Evolutionary conservation across 2,797 vertebrate genomes (phyloP), one percentile per base, ranked within the genome.

Genomic region (Sebastiscus tertius): DNA sequence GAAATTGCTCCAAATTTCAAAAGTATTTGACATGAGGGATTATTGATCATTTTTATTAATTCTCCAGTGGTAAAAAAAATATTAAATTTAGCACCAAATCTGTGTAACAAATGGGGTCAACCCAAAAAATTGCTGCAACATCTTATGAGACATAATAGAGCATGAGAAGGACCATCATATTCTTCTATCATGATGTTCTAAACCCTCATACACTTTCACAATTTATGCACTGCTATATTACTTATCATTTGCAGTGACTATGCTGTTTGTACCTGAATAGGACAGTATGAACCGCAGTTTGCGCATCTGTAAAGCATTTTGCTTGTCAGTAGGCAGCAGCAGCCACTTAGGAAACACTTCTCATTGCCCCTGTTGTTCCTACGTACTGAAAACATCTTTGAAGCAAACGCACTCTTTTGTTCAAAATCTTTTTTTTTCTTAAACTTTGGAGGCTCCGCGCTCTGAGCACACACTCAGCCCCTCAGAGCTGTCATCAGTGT

Each of bases 401-500:
- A 79, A 77, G 54, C 46, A 27, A 27, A 27, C 3, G 0, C 16
- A 31, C 68, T 69, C 36, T 71, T 84, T 79, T 60, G 33, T 72
- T 84, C n/a, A 55, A 65, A 31, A 16, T 70, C 20, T 65, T 72
- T 27, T 72, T 33, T 61, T 79, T 55, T 74, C 4, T 29, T 42
- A 18, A 26, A 74, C 58, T 67, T 80, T 34, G 20, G 46, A 72
- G 58, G 58, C 66, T 63, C 6, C 2, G 62, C 24, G 12, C 61
- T 69, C 52, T 63, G 68, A 79, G 75, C 61, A 59, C 65, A 71
- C 22, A 29, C 61, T 74, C 49, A 64, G 54, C 24, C 31, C 31
- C 39, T 74, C 60, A 65, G 71, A 64, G 68, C 78, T 84, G 78
- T 80, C 86, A 79, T 78, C 77, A 64, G 59, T 69, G 46, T 73